Evolutionary conservation across 2,888 invertebrate genomes (phyloP).

Genomic region (Ischnus inquisitorius): DNA sequence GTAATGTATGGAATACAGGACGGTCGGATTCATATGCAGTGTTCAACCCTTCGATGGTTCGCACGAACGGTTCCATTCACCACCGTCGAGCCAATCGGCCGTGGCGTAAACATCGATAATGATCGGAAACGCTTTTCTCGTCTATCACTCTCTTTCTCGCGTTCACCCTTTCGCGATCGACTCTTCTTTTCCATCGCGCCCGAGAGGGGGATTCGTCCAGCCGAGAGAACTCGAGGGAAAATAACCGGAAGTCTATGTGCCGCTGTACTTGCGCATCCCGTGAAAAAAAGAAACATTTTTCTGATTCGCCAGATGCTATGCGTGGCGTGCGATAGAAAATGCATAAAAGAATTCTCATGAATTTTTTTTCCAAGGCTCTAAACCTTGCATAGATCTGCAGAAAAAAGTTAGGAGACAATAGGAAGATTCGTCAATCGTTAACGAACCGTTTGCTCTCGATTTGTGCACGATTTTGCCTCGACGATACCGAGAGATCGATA

Average conservation of each 20-base stretch:
- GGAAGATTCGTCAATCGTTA: neutral
- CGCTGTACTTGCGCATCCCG: slow-evolving; percentile 28
- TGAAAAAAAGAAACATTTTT: neutral
- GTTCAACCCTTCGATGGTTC: slow-evolving; percentile 61
- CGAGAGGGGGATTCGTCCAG: slow-evolving; percentile 22
- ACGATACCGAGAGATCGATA: slow-evolving; percentile 5
- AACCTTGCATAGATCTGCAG: neutral
- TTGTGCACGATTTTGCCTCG: neutral
- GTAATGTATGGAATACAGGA: slow-evolving; percentile 24
- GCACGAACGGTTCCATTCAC: slow-evolving; percentile 65
- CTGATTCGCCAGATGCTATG: slow-evolving; percentile 9
- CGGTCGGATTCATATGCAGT: slow-evolving; percentile 44
- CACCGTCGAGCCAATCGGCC: slow-evolving; percentile 65
- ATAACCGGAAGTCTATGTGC: slow-evolving; percentile 48
- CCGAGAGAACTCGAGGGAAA: slow-evolving; percentile 51
- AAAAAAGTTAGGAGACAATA: neutral
- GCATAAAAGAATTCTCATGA: slow-evolving; percentile 15
- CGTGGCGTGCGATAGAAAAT: neutral
- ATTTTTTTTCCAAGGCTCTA: slow-evolving; percentile 17
- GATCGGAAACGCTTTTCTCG: slow-evolving; percentile 62
- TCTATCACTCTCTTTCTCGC: slow-evolving; percentile 33
- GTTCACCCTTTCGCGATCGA: neutral
- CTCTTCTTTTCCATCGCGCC: slow-evolving; percentile 33
- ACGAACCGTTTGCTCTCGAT: slow-evolving; percentile 7
- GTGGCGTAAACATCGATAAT: slow-evolving; percentile 72